Evolutionary conservation across 2,113 vertebrate species (phyloP), one percentile per base, ranked within the genome.

Genomic region (Myodes glareolus): DNA sequence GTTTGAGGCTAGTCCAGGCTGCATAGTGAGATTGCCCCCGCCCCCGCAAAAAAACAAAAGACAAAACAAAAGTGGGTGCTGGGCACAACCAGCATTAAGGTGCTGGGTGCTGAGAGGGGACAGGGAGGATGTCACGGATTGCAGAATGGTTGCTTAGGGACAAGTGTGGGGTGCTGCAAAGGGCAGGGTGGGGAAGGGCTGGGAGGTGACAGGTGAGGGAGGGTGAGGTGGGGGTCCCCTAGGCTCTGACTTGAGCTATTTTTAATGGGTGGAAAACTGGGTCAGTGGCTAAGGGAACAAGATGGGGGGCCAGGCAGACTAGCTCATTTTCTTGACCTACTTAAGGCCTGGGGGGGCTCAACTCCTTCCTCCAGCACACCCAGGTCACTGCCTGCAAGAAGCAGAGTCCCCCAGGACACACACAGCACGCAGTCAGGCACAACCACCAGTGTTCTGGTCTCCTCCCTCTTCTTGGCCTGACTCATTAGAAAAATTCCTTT

Each of bases 201-300:
- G 91, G 84, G 65, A 80, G 91, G 97, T 97, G 96, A 96, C 63
- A 89, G 86, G n/a, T 95, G 89, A 86, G 96, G 95, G 95, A 81
- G 92, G 92, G 95, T 92, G 7, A 80, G 29, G 78, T 23, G 84
- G 97, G 98, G 97, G 98, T 97, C 97, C 97, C 97, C 96, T 33
- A 97, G 97, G 98, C 78, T 92, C 97, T 97, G 98, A 95, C 95
- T 97, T 3, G 0, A 92, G 95, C 94, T 98, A 98, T 98, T 98
- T 98, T 98, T 98, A 98, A 96, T 97, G 63, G 96, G 90, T 95
- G 87, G 96, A 96, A 97, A 98, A 97, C 90, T 97, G 96, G 98
- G 96, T 95, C 97, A 97, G 98, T 8, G 6, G 97, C 97, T 96
- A 75, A 98, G 98, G 98, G 98, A 98, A 91, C 50, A 77, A 82